A percentile compares a stretch with the other conserved stretches of the same genome.
Conservation (phyloP, 2,797 vertebrate genomes). For the Sciurus carolinensis region DNA sequence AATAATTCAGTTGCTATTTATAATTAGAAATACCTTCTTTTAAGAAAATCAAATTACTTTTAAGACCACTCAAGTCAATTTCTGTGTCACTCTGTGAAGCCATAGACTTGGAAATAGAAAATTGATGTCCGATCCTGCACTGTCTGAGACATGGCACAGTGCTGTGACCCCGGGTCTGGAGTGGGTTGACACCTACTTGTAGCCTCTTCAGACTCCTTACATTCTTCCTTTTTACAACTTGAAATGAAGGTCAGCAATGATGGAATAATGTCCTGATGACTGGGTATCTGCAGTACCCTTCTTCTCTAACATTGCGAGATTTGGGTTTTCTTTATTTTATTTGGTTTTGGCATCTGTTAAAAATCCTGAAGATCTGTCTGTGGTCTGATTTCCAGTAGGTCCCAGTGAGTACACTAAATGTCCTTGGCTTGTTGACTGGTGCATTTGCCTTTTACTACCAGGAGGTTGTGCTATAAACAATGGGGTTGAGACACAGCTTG, state of each 20-base stretch:
- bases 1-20: slow-evolving; percentile 33
- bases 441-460: slow-evolving; percentile 78
- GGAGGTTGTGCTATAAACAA: slow-evolving; percentile 79
- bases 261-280: background rate
- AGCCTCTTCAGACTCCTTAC: slow-evolving; percentile 80
- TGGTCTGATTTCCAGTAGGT: slow-evolving; percentile 7
- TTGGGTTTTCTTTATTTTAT: background rate
- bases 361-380: background rate
- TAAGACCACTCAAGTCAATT: background rate
- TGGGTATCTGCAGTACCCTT: background rate
- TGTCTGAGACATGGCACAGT: background rate
- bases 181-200: background rate
- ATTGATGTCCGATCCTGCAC: background rate
- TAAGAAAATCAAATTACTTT: slow-evolving; percentile 11
- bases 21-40: slow-evolving; percentile 31
- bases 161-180: background rate
- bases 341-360: background rate
- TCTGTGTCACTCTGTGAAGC: background rate
- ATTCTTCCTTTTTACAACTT: slow-evolving; percentile 56
- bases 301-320: background rate
- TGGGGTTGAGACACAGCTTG: background rate
- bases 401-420: background rate
- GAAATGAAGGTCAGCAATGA: background rate
- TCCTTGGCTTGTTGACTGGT: slow-evolving; percentile 47
- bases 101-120: background rate